Conservation (phyloP, 1,140 invertebrate genomes). For the Anoplolepis gracilipes region DNA sequence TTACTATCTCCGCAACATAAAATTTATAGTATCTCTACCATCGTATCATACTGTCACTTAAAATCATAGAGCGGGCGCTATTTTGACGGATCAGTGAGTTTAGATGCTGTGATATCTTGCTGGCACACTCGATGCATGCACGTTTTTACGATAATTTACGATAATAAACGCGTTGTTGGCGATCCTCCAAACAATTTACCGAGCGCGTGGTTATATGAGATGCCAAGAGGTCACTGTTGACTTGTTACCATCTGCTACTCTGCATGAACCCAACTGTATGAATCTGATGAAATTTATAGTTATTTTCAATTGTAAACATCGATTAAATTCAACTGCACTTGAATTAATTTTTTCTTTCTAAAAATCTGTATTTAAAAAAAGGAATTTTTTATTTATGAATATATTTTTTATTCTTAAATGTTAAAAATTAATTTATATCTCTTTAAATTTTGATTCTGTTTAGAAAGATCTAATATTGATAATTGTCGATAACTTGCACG, state of each 20-base stretch:
- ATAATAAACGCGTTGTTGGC: constrained; percentile 59
- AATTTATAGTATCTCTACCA: background rate
- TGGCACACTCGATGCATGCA: background rate
- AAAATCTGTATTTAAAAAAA: background rate
- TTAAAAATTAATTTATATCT: background rate
- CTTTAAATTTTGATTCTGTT: background rate
- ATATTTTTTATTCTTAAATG: background rate
- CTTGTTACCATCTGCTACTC: constrained; percentile 37
- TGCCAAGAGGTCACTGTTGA: constrained; percentile 46
- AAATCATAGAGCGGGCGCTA: constrained; percentile 7
- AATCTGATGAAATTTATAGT: background rate
- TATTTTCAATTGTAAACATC: background rate
- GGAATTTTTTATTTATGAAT: background rate
- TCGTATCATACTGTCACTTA: background rate
- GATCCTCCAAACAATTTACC: constrained; percentile 49
- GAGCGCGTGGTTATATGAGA: constrained; percentile 1
- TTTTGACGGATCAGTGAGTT: constrained; percentile 33
- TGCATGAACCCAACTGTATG: constrained; percentile 27
- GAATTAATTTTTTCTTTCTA: background rate
- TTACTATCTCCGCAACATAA: background rate
- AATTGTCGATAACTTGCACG: background rate
- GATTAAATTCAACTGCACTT: background rate
- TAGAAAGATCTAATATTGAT: background rate
- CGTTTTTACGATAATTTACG: constrained; percentile 47
- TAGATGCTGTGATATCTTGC: background rate